phyloP scores from a whole-genome alignment of 2,797 vertebrate species.

The Siniperca undulata region DNA sequence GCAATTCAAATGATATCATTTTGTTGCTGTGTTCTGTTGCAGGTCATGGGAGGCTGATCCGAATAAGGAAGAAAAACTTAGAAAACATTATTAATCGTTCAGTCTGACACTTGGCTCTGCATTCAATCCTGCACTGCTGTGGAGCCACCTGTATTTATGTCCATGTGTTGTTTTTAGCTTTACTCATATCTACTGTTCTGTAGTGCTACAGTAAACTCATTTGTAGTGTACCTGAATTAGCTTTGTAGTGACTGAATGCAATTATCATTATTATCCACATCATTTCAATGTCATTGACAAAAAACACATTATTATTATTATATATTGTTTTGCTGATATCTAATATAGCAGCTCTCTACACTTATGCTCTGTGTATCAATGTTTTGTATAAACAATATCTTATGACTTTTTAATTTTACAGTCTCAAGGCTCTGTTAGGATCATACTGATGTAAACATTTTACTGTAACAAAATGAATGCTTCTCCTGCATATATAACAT shows the following conservation, averaged over 20 bases:
- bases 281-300: constrained; percentile 42
- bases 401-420: neutral
- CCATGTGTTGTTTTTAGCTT: constrained; percentile 45
- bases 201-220: neutral
- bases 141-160: constrained; percentile 73
- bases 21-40: constrained; percentile 25
- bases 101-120: constrained; percentile 19
- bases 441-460: neutral
- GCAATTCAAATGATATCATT: rapidly evolving
- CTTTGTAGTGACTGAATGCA: constrained; percentile 20
- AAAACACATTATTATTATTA: neutral
- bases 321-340: constrained; percentile 45
- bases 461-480: neutral
- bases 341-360: neutral
- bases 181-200: constrained; percentile 17
- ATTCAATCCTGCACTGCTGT: constrained; percentile 23
- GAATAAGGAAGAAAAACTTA: constrained; percentile 82
- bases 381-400: neutral
- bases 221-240: neutral
- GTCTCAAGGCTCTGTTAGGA: neutral
- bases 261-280: neutral
- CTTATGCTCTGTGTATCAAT: neutral
- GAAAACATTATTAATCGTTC: constrained; percentile 58
- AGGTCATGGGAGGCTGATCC: constrained; percentile 68
- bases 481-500: neutral